Percentiles rank a stretch among this genome's conserved stretches.
Evolutionary conservation across 2,888 invertebrate species (phyloP).

Genomic region (Leptinotarsa haldemani): DNA sequence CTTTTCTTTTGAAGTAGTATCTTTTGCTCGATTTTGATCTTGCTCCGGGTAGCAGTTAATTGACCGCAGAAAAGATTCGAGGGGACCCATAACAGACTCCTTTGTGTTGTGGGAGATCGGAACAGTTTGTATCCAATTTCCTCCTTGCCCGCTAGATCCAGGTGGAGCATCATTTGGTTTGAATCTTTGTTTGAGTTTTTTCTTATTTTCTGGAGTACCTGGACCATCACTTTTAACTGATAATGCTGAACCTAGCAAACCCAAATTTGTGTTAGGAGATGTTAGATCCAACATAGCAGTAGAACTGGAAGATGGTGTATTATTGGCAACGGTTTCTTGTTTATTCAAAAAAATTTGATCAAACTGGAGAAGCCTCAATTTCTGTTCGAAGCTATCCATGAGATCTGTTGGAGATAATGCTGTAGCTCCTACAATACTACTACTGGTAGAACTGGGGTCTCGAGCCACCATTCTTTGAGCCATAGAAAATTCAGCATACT

Average conservation of each 20-base stretch:
- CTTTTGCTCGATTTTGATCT: constrained; percentile 55
- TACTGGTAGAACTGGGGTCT: constrained; percentile 50
- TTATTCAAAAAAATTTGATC: constrained; percentile 36
- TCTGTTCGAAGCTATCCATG: constrained; percentile 65
- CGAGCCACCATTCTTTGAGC: constrained; percentile 63
- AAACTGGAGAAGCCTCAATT: constrained; percentile 70
- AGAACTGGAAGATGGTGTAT: constrained; percentile 32
- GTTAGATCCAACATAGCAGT: constrained; percentile 53
- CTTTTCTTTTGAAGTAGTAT: constrained; percentile 45
- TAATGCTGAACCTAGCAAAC: constrained; percentile 44
- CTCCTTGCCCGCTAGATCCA: constrained; percentile 33
- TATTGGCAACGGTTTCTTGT: constrained; percentile 21
- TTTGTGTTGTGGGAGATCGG: constrained; percentile 56
- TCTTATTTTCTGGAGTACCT: constrained; percentile 39
- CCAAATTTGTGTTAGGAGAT: constrained; percentile 54
- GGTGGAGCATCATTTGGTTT: constrained; percentile 32
- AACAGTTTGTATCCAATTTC: constrained; percentile 57
- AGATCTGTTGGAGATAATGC: constrained; percentile 50
- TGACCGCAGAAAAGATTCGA: constrained; percentile 62
- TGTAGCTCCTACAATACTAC: constrained; percentile 48
- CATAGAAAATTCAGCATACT: constrained; percentile 72
- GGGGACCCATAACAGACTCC: constrained; percentile 61
- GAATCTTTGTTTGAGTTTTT: constrained; percentile 54
- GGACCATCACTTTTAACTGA: constrained; percentile 40
- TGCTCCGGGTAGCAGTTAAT: constrained; percentile 63